Base-by-base conservation (phyloP, 2,113 vertebrate genomes). In the Enhydra lutris region DNA sequence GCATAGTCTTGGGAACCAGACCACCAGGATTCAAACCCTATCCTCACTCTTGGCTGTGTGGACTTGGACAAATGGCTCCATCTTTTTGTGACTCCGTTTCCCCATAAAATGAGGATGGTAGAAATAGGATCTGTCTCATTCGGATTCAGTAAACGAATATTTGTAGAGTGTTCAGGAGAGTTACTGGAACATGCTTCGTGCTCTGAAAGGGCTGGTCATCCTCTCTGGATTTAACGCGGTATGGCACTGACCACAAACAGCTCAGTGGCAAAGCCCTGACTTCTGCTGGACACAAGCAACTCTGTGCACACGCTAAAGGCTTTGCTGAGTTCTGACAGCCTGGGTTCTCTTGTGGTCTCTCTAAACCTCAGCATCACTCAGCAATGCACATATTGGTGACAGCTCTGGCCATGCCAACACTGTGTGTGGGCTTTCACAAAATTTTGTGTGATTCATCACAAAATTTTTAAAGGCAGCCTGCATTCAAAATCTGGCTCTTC, bases 381-480 rank as follows among this genome's bases (percentile, higher is more conserved):
- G 45, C 69, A 78, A 85, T 20, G 61, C 10, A 18, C 59, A 29
- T 50, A 61, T 67, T 63, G 55, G 39, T 79, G 92, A 95, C 69
- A 90, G 55, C 50, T 71, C 76, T 71, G 26, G 31, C 24, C 76
- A 69, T 85, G 81, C 39, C 73, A 82, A 74, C 17, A 17, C 80
- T 83, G 8, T 67, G 29, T 63, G n/a, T 63, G 86, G 57, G 78
- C 61, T 89, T 91, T 82, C 6, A 12, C 52, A 91, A 88, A 24
- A 12, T 47, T 50, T 36, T 55, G 74, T 50, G 45, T 81, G 91
- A 97, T 81, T 80, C 90, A 84, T 79, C 47, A 78, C 34, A 45
- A n/a, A 24, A 13, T 63, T 94, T 84, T 50, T 18, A 67, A 95
- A 95, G 79, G 57, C 31, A 81, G 69, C 29, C 87, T n/a, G 89